Conservation (phyloP, 1,140 invertebrate genomes). For the Lordiphosa mommai region DNA sequence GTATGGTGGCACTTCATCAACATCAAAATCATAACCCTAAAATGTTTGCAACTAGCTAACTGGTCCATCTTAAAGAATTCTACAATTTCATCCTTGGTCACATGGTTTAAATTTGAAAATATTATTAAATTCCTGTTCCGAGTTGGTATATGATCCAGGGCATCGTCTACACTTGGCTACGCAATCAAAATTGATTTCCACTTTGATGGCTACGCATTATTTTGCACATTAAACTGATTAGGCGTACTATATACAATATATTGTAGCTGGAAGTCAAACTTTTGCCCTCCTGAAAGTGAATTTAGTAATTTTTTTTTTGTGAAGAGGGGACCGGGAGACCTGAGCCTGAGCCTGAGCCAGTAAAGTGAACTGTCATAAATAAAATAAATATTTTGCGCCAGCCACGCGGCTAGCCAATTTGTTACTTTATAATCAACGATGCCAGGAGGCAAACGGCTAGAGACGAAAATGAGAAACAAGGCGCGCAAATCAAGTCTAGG, state of each 20-base stretch:
- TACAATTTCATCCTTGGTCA: too few relatives aligned
- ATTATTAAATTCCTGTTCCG: background rate
- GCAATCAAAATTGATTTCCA: conserved; percentile 49
- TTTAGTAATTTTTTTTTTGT: conserved; percentile 23
- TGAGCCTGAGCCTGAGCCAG: conserved; percentile 16
- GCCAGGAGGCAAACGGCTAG: conserved; percentile 5
- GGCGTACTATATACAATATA: conserved; percentile 7
- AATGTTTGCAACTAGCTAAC: too few relatives aligned
- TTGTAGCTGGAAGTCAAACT: conserved; percentile 30
- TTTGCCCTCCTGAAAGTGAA: conserved; percentile 30
- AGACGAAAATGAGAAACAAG: conserved; percentile 4
- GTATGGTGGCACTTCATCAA: conserved; percentile 33
- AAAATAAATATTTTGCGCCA: conserved; percentile 45
- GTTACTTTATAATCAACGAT: conserved; percentile 38
- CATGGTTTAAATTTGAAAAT: too few relatives aligned
- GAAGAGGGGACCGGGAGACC: background rate
- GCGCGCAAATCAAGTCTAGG: conserved; percentile 40
- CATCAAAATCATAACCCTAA: conserved; percentile 39
- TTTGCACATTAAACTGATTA: conserved; percentile 37
- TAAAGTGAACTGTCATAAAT: conserved; percentile 49
- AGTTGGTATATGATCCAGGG: background rate
- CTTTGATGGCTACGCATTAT: conserved; percentile 33
- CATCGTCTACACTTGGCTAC: conserved; percentile 13
- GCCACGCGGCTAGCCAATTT: conserved; percentile 26
- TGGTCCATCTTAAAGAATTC: too few relatives aligned